Conservation (phyloP, 1,140 invertebrate species). For the Bradysia coprophila region DNA sequence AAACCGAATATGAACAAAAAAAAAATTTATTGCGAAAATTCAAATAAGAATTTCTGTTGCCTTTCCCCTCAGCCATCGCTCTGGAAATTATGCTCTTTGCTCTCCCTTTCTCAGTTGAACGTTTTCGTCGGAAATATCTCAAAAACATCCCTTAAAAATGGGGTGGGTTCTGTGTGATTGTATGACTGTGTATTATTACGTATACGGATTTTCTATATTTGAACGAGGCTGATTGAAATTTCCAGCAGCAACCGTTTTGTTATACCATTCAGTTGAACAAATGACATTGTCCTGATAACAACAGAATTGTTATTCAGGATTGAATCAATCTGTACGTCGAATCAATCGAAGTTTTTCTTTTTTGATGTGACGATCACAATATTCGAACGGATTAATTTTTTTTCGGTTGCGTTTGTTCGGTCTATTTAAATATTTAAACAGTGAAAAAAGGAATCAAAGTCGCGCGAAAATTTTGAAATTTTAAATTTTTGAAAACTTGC, state of each 20-base stretch:
- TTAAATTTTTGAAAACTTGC: too few relatives aligned
- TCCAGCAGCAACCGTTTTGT: neutral
- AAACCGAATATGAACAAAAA: neutral
- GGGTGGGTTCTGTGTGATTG: neutral
- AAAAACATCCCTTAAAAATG: neutral
- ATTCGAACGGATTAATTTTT: too few relatives aligned
- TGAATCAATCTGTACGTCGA: too few relatives aligned
- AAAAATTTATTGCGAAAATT: neutral
- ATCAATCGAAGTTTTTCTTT: too few relatives aligned
- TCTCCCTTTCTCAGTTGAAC: neutral
- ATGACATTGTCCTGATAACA: neutral
- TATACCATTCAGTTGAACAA: neutral
- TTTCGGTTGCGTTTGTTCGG: too few relatives aligned
- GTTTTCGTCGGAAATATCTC: too few relatives aligned
- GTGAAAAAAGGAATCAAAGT: too few relatives aligned
- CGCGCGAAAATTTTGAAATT: too few relatives aligned
- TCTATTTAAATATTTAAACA: too few relatives aligned
- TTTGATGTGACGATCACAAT: too few relatives aligned
- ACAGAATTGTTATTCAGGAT: too few relatives aligned
- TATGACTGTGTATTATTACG: neutral
- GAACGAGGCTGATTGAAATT: neutral
- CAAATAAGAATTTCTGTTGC: slow-evolving; percentile 1
- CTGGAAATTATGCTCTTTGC: neutral
- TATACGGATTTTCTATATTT: too few relatives aligned
- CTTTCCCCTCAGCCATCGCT: neutral